phyloP scores from a whole-genome alignment of 2,797 vertebrate genomes.

The Parotocinclus haroldoi region DNA sequence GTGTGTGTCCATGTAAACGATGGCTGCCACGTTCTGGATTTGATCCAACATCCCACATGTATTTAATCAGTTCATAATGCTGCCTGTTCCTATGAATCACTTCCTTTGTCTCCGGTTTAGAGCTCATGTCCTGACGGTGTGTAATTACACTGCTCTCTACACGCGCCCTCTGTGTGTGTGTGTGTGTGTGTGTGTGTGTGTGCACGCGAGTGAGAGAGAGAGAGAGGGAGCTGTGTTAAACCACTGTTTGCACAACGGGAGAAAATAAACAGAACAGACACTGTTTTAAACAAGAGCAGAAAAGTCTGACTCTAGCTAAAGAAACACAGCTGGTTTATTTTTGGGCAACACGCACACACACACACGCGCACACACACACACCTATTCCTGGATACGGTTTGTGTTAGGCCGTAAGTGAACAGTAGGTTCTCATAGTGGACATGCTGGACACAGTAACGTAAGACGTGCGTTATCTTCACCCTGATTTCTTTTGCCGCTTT shows the following conservation, averaged over 20 bases:
- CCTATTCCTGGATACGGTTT: too few relatives aligned
- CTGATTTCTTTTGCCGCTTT: too few relatives aligned
- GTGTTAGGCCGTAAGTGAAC: too few relatives aligned
- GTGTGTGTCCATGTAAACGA: conserved; percentile 24
- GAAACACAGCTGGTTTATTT: background rate
- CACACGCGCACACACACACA: too few relatives aligned
- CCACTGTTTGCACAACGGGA: background rate
- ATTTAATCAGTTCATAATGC: conserved; percentile 37
- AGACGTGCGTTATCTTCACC: too few relatives aligned
- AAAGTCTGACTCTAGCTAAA: conserved; percentile 1
- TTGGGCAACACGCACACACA: too few relatives aligned
- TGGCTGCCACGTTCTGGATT: conserved; percentile 32
- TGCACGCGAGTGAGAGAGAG: background rate
- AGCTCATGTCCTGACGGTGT: conserved; percentile 5
- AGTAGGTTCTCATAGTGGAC: too few relatives aligned
- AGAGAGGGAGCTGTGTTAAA: conserved; percentile 13
- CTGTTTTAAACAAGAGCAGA: conserved; percentile 33
- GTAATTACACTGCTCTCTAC: background rate
- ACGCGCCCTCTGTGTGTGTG: too few relatives aligned
- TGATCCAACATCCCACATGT: conserved; percentile 46
- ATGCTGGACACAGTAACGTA: too few relatives aligned
- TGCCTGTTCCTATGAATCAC: conserved; percentile 30
- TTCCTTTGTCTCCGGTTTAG: conserved; percentile 22
- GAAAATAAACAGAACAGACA: conserved; percentile 25
- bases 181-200: too few relatives aligned